Percentiles rank a stretch among this genome's conserved stretches.
Evolutionary conservation across 2,888 invertebrate genomes (phyloP).

Genomic region (Dichetophora obliterata): DNA sequence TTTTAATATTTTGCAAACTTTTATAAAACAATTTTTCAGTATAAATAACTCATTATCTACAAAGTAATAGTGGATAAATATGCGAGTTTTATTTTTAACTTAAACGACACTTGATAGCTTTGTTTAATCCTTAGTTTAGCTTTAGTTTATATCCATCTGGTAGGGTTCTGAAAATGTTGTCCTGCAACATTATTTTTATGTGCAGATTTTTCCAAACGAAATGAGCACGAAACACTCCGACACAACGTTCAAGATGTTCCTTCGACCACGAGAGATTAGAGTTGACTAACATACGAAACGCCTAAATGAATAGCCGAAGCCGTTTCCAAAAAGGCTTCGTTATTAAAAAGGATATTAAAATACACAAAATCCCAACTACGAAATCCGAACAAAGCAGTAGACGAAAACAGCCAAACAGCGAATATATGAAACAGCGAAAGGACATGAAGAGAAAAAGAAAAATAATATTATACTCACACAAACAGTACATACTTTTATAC

Average conservation of each 20-base stretch:
- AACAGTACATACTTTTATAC: too few species aligned
- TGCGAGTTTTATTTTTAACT: slow-evolving; percentile 12
- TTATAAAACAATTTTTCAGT: too few species aligned
- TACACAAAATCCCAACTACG: too few species aligned
- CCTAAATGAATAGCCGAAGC: slow-evolving; percentile 22
- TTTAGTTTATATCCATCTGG: slow-evolving; percentile 2
- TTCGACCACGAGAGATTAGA: slow-evolving; percentile 64
- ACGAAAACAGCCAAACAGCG: too few species aligned
- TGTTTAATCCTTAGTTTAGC: slow-evolving; percentile 29
- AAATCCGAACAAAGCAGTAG: too few species aligned
- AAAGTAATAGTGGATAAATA: not conserved
- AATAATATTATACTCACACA: too few species aligned
- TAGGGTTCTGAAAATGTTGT: slow-evolving; percentile 38
- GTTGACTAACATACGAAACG: slow-evolving; percentile 58
- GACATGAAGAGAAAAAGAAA: too few species aligned
- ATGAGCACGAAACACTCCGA: slow-evolving; percentile 5
- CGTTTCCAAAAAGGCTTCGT: not conserved
- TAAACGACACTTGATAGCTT: not conserved
- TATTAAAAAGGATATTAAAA: too few species aligned
- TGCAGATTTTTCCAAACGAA: not conserved
- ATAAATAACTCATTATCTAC: too few species aligned
- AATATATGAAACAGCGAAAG: too few species aligned
- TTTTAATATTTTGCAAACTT: not conserved
- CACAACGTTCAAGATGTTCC: not conserved
- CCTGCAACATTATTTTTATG: slow-evolving; percentile 42